Conservation (phyloP, 2,113 vertebrate genomes). For the Amphiprion percula region DNA sequence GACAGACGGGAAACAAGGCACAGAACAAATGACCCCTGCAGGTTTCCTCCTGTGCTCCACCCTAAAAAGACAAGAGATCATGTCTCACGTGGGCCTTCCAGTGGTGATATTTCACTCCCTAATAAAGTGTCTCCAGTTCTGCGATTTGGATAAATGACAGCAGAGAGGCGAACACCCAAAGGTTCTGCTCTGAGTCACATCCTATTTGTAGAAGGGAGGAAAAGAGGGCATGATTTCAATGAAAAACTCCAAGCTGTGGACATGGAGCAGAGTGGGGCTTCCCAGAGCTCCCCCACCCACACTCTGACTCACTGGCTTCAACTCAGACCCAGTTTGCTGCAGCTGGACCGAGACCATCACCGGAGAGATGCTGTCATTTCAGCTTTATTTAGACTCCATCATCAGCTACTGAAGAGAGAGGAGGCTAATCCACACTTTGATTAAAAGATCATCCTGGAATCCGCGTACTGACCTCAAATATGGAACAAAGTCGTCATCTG, state of each 20-base stretch:
- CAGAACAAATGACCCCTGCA: conserved; percentile 36
- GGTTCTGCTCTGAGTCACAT: conserved; percentile 36
- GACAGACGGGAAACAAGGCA: conserved; percentile 10
- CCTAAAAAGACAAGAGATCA: conserved; percentile 20
- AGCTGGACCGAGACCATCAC: conserved; percentile 44
- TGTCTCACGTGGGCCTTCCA: conserved; percentile 18
- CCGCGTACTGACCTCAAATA: conserved; percentile 6
- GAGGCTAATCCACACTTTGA: conserved; percentile 27
- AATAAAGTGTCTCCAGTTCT: conserved; percentile 15
- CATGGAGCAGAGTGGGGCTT: conserved; percentile 18
- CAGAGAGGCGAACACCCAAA: conserved; percentile 13
- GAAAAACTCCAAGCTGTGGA: conserved; percentile 17
- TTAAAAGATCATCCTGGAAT: conserved; percentile 31
- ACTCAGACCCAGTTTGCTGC: conserved; percentile 39
- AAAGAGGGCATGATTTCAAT: conserved; percentile 7
- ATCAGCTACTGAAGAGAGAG: conserved; percentile 28
- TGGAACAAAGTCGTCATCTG: background rate
- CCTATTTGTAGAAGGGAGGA: conserved; percentile 26
- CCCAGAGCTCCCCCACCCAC: conserved; percentile 44
- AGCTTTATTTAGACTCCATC: conserved; percentile 50
- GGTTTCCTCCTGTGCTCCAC: conserved; percentile 52
- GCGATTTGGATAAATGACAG: conserved; percentile 22
- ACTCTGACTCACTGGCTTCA: conserved; percentile 27
- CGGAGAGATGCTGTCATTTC: conserved; percentile 48
- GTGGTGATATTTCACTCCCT: conserved; percentile 16